Evolutionary conservation across 2,888 invertebrate genomes (phyloP).

Genomic region (Parochlus steinenii): DNA sequence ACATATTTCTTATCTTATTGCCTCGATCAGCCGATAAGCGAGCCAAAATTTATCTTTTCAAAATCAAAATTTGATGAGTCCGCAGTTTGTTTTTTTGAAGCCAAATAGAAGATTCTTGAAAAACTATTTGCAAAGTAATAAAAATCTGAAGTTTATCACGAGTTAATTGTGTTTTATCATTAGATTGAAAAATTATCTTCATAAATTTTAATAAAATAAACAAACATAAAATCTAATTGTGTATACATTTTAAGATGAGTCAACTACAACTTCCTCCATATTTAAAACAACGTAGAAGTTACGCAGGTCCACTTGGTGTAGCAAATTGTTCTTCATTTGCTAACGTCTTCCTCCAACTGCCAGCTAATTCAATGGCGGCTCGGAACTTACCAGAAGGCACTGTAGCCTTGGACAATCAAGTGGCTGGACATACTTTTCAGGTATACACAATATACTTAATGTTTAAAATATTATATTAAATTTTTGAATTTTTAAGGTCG

Average conservation of each 20-base stretch:
- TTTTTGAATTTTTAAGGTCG: conserved; percentile 27
- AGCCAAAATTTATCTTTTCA: too few species aligned
- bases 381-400: conserved; percentile 22
- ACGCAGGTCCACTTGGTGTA: conserved; percentile 8
- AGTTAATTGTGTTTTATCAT: too few species aligned
- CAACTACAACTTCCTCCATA: conserved; percentile 3
- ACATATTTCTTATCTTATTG: too few species aligned
- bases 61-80: too few species aligned
- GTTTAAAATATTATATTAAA: not conserved
- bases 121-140: not conserved
- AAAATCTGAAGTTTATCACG: not conserved
- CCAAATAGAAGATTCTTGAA: too few species aligned
- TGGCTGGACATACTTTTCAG: conserved; percentile 45
- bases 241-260: conserved; percentile 12
- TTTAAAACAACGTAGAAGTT: conserved; percentile 10
- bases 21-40: too few species aligned
- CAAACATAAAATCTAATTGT: too few species aligned
- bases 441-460: too few species aligned
- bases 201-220: too few species aligned
- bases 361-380: not conserved
- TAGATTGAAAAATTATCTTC: too few species aligned
- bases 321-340: not conserved
- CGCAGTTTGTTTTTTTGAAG: too few species aligned
- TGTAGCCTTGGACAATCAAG: conserved; percentile 37
- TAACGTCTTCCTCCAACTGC: not conserved